phyloP scores from a whole-genome alignment of 2,888 invertebrate species.

The Cephus pygmeus region DNA sequence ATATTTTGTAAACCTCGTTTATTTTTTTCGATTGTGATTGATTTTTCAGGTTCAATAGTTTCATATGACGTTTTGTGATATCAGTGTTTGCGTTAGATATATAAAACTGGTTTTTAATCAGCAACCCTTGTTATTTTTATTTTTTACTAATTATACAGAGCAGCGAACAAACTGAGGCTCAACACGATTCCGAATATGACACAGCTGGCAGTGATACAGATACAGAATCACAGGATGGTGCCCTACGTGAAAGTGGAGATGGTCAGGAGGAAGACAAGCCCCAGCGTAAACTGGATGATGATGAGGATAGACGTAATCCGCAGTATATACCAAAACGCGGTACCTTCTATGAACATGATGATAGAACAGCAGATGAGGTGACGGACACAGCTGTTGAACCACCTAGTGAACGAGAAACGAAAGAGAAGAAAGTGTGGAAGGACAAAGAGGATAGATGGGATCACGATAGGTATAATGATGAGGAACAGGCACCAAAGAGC shows the following conservation, averaged over 20 bases:
- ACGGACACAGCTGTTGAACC: constrained; percentile 48
- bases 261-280: constrained; percentile 69
- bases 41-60: neutral
- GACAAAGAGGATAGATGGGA: constrained; percentile 80
- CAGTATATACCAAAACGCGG: constrained; percentile 97
- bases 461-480: constrained; percentile 87
- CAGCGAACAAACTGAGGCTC: constrained; percentile 56
- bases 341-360: constrained; percentile 97
- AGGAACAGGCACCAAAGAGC: constrained; percentile 87
- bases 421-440: constrained; percentile 70
- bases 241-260: constrained; percentile 59
- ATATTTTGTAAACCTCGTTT: neutral
- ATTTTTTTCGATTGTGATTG: neutral
- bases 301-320: constrained; percentile 95
- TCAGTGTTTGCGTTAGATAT: neutral
- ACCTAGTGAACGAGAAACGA: constrained; percentile 55
- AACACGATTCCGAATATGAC: constrained; percentile 60
- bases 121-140: neutral
- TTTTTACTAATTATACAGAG: constrained; percentile 42
- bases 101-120: neutral
- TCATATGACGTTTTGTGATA: neutral
- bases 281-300: constrained; percentile 86
- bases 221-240: constrained; percentile 60
- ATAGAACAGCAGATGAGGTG: constrained; percentile 79
- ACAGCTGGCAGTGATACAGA: constrained; percentile 53